These are phyloP conservation scores for Akabosia matsudoensis DNA, from an alignment of 1,140 invertebrate species.

Conservation along the genomic window DNA sequence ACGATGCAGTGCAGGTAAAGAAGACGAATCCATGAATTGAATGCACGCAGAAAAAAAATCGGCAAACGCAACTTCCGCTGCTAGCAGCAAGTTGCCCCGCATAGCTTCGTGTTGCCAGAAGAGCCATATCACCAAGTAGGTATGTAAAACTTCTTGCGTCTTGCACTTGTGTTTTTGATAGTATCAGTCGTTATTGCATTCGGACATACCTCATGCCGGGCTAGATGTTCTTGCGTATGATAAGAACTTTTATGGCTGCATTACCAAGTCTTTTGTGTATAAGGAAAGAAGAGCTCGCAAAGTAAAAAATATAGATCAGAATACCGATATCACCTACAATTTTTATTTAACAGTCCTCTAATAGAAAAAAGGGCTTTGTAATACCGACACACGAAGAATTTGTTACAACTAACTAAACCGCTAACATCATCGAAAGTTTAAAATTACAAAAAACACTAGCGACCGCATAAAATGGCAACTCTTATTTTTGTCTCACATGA, in stretches of 20 bases:
- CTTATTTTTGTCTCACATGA: conserved; percentile 8
- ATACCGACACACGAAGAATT: not conserved
- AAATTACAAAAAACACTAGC: conserved; percentile 8
- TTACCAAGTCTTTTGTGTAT: no score
- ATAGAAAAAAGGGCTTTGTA: not conserved
- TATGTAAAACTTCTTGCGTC: no score
- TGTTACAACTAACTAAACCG: not conserved
- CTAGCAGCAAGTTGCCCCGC: not conserved
- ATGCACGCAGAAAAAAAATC: not conserved
- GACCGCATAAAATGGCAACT: conserved; percentile 14
- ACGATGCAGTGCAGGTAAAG: no score
- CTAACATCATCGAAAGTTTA: not conserved
- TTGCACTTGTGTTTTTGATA: no score
- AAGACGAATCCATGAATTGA: not conserved
- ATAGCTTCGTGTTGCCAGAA: not conserved
- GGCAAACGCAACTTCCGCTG: not conserved
- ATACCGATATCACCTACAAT: not conserved
- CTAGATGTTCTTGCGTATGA: no score
- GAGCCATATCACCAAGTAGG: no score
- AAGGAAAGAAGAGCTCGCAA: no score
- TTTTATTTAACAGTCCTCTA: not conserved
- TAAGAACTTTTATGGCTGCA: no score
- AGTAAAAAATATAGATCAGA: no score
- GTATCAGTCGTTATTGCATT: no score
- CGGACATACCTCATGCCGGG: no score